A percentile compares a stretch with the other conserved stretches of the same genome.
Conservation (phyloP, 2,888 invertebrate genomes). For the Perithous albicinctus region DNA sequence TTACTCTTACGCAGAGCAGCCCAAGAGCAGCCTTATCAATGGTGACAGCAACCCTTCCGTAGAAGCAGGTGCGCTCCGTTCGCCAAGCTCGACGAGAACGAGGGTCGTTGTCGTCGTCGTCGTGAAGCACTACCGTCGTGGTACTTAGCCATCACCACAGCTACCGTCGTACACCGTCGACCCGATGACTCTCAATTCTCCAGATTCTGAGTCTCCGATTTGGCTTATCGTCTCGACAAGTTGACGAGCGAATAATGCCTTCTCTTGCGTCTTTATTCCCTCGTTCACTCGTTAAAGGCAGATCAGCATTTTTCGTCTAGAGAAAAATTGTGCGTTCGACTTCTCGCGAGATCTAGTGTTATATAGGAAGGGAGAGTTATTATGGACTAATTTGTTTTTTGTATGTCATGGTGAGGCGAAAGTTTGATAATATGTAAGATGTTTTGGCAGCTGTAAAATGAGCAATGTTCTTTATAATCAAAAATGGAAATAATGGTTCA, state of each 20-base stretch:
- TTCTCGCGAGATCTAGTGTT: neutral
- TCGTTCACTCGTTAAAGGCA: constrained; percentile 23
- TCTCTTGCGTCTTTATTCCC: constrained; percentile 5
- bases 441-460: no score
- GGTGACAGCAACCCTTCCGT: constrained; percentile 58
- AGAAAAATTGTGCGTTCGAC: constrained; percentile 7
- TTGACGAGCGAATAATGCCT: constrained; percentile 54
- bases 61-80: constrained; percentile 48
- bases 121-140: constrained; percentile 35
- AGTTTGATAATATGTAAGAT: no score
- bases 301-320: constrained; percentile 34
- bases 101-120: constrained; percentile 39
- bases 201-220: constrained; percentile 59
- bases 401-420: neutral
- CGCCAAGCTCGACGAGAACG: constrained; percentile 36
- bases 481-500: no score
- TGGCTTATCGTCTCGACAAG: constrained; percentile 57
- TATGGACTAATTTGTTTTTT: neutral
- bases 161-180: constrained; percentile 10
- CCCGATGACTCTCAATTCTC: constrained; percentile 58
- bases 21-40: constrained; percentile 70
- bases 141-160: constrained; percentile 48
- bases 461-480: no score
- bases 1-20: constrained; percentile 8
- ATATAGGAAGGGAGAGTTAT: neutral